A percentile compares a stretch with the other conserved stretches of the same genome.
phyloP scores from a whole-genome alignment of 1,140 invertebrate species.

The Medauroidea extradentata region DNA sequence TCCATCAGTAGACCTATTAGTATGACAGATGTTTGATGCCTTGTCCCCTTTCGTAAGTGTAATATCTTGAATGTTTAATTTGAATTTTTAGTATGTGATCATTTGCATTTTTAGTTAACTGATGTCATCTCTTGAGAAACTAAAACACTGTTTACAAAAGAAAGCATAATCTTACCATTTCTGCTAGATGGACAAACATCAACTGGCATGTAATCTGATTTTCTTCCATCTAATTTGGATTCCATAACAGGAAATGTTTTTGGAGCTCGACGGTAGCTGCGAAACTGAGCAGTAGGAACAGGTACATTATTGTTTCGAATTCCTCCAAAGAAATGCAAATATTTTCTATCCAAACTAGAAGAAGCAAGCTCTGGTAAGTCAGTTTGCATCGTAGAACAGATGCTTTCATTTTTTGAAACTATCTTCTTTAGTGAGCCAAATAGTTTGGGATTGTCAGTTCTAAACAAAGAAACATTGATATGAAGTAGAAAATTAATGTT shows the following conservation, averaged over 20 bases:
- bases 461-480: slow-evolving; percentile 9
- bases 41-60: no score
- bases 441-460: slow-evolving; percentile 35
- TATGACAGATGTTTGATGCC: no score
- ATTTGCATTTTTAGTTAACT: no score
- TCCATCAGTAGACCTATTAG: no score
- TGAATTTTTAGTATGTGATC: no score
- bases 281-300: slow-evolving; percentile 71
- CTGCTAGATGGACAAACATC: no score
- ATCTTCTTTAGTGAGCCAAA: slow-evolving; percentile 66
- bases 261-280: slow-evolving; percentile 63
- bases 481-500: background rate
- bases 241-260: background rate
- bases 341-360: slow-evolving; percentile 69
- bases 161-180: no score
- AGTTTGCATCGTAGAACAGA: slow-evolving; percentile 22
- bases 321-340: slow-evolving; percentile 54
- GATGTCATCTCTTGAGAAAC: no score
- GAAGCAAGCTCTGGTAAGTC: slow-evolving; percentile 39
- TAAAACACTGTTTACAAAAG: no score
- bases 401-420: slow-evolving; percentile 42
- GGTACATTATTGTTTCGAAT: slow-evolving; percentile 58
- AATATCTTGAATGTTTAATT: no score
- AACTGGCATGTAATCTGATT: no score
- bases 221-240: no score